Conservation (phyloP, 2,113 vertebrate species). For the Acrocephalus kingi region DNA sequence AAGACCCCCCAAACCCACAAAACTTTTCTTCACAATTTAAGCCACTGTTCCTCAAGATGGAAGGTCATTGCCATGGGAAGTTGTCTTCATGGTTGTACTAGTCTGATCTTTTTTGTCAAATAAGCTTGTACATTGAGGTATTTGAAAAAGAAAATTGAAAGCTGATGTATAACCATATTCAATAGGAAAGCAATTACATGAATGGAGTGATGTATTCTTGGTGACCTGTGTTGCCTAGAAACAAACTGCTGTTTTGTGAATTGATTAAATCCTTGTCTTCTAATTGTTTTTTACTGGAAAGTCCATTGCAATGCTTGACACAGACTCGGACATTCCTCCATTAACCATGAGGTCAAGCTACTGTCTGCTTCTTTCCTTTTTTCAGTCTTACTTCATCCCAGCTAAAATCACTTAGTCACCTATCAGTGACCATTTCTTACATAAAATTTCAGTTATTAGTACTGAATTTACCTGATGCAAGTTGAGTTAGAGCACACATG, state of each 20-base stretch:
- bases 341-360: not conserved
- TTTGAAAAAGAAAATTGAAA: not conserved
- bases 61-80: not conserved
- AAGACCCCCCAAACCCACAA: fast-evolving
- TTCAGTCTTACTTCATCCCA: not conserved
- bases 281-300: not conserved
- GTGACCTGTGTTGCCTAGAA: constrained; percentile 36
- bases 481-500: not conserved
- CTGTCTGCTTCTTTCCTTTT: not conserved
- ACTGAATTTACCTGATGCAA: not conserved
- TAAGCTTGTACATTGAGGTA: not conserved
- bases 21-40: not conserved
- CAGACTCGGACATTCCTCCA: not conserved
- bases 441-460: not conserved
- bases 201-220: not conserved
- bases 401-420: not conserved
- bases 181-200: not conserved
- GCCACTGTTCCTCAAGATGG: not conserved
- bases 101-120: not conserved
- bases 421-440: not conserved
- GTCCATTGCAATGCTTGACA: not conserved
- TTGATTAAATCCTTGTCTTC: constrained; percentile 16
- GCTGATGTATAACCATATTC: not conserved
- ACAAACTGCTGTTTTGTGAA: not conserved
- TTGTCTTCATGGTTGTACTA: not conserved